phyloP scores from a whole-genome alignment of 2,888 invertebrate species.

The Lithophane socia region DNA sequence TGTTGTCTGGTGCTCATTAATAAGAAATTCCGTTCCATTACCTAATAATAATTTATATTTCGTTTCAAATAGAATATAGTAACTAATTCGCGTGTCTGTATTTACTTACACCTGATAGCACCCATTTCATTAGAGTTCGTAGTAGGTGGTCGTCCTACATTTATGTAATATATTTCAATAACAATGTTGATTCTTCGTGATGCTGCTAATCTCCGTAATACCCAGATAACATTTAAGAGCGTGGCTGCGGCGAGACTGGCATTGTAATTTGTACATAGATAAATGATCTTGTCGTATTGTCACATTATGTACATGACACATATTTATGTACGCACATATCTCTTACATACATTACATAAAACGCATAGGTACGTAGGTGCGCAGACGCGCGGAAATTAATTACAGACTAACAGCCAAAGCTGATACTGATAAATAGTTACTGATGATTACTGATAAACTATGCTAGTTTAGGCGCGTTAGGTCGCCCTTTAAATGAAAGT shows the following conservation, averaged over 20 bases:
- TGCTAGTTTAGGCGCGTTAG: no score
- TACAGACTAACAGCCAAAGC: neutral
- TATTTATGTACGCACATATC: conserved; percentile 29
- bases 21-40: conserved; percentile 14
- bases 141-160: conserved; percentile 28
- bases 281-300: conserved; percentile 44
- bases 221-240: conserved; percentile 53
- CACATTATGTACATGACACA: conserved; percentile 45
- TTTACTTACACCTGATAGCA: conserved; percentile 26
- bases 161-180: conserved; percentile 40
- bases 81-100: conserved; percentile 32
- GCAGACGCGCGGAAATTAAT: conserved; percentile 20
- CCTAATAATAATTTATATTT: conserved; percentile 20
- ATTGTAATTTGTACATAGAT: conserved; percentile 50
- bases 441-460: neutral
- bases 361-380: neutral
- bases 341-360: conserved; percentile 46
- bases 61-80: conserved; percentile 4
- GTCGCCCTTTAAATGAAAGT: no score
- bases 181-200: conserved; percentile 51
- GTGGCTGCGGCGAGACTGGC: conserved; percentile 22
- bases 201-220: conserved; percentile 57
- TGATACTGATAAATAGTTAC: no score
- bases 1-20: no score
- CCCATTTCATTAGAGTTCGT: conserved; percentile 6